Base-by-base conservation (phyloP, 2,797 vertebrate species). In the Sphenopsis melanotis region DNA sequence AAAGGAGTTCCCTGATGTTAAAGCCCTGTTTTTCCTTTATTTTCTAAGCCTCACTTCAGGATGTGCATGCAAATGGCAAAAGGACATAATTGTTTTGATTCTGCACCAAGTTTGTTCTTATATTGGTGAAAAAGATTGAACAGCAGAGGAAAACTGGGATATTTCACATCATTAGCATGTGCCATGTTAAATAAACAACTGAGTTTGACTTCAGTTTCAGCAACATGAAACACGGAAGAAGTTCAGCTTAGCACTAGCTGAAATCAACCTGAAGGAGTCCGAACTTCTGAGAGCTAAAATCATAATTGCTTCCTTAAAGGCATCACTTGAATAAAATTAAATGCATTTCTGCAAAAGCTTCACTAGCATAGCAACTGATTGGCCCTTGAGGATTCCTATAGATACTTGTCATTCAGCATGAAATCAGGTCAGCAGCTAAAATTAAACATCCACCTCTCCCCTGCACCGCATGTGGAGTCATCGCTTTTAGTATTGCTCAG, bases 381-480 rank as follows among this genome's bases (percentile, higher is more conserved):
- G 95, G 84, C 86, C 95, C 92, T 95, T 90, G 94, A 96, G 96
- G 91, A 93, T 95, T 97, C 92, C 92, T 95, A 94, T 86, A 96
- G 97, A 94, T 95, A 96, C 96, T 97, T 97, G 98, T 97, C 93
- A 97, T 98, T 98, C 94, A 96, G 72, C 92, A 92, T 89, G 96
- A 97, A 98, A 98, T 96, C 98, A 95, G 97, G 98, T 98, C 97
- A 98, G 95, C 93, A 95, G 93, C 98, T 98, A 98, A 98, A 98
- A 97, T 98, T 88, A 98, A 97, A 97, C 91, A 91, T 90, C 91
- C 88, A 82, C 92, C 85, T 94, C 89, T 91, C 94, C 92, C 89
- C 87, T 94, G 91, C 80, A 90, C 74, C 2, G 32, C 93, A 37
- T 87, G 87, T 74, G 86, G 92, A 92, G 92, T 94, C 86, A 89